Percentiles rank a stretch among this genome's conserved stretches.
Evolutionary conservation across 2,113 vertebrate species (phyloP).

Genomic region (Chrysemys picta): DNA sequence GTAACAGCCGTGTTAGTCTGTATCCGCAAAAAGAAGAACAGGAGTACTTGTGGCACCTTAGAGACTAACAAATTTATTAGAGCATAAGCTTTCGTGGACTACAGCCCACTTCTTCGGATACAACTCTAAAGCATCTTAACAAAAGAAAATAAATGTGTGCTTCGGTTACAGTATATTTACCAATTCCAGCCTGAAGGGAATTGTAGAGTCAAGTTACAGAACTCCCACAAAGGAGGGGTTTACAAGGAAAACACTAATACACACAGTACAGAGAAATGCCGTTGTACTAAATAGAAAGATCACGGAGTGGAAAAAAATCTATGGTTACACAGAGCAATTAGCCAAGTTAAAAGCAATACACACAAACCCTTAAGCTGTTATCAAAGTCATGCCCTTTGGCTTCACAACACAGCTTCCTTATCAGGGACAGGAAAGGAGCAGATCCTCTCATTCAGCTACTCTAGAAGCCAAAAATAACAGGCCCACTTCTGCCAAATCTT

Average conservation of each 20-base stretch:
- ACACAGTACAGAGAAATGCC: background rate
- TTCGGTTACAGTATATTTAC: slow-evolving; percentile 14
- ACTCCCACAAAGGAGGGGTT: background rate
- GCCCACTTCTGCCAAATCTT: background rate
- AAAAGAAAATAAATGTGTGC: background rate
- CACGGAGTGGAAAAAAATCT: background rate
- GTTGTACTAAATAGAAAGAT: background rate
- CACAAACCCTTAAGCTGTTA: background rate
- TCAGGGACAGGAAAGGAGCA: slow-evolving; percentile 28
- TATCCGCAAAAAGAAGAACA: too few relatives aligned
- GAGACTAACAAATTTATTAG: too few relatives aligned
- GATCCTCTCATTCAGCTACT: slow-evolving; percentile 15
- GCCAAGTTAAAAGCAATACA: background rate
- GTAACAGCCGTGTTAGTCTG: too few relatives aligned
- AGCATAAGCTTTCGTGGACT: too few relatives aligned
- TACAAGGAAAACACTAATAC: background rate
- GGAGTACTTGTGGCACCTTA: too few relatives aligned
- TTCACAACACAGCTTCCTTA: background rate
- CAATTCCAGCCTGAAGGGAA: slow-evolving; percentile 11
- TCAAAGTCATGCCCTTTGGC: slow-evolving; percentile 5
- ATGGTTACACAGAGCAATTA: background rate
- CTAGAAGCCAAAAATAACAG: slow-evolving; percentile 38
- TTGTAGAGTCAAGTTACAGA: background rate
- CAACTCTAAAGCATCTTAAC: background rate
- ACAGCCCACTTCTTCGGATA: too few relatives aligned